These are phyloP conservation scores for Cyprinella venusta DNA, from an alignment of 2,797 vertebrate species.

Conservation along the genomic window DNA sequence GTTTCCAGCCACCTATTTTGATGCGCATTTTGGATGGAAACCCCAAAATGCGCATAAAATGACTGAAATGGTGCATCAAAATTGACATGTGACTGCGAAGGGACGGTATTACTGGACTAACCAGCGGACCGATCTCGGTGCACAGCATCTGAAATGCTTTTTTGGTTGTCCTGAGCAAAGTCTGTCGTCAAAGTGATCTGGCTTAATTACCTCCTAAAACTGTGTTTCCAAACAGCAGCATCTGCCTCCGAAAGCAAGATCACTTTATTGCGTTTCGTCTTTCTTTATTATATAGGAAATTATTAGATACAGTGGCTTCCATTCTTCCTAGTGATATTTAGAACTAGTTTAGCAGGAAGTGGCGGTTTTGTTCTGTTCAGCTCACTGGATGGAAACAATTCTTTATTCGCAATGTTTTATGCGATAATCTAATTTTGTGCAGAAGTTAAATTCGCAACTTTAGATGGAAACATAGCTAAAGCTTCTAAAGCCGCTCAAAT, in stretches of 20 bases:
- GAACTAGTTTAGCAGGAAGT: neutral
- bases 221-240: no score
- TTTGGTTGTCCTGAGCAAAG: no score
- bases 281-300: neutral
- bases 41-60: neutral
- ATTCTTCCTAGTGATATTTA: neutral
- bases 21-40: neutral
- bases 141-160: no score
- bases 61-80: no score
- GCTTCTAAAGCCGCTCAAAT: conserved; percentile 5
- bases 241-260: no score
- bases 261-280: no score
- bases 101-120: no score
- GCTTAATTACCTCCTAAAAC: no score
- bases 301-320: neutral
- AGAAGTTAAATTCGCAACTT: neutral
- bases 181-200: no score
- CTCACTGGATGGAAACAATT: neutral
- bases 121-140: no score
- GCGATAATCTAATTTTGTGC: no score
- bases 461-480: neutral
- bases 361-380: neutral
- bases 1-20: neutral
- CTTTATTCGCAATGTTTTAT: neutral
- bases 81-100: no score